Conservation (phyloP, 2,113 vertebrate species). For the Nymphicus hollandicus region DNA sequence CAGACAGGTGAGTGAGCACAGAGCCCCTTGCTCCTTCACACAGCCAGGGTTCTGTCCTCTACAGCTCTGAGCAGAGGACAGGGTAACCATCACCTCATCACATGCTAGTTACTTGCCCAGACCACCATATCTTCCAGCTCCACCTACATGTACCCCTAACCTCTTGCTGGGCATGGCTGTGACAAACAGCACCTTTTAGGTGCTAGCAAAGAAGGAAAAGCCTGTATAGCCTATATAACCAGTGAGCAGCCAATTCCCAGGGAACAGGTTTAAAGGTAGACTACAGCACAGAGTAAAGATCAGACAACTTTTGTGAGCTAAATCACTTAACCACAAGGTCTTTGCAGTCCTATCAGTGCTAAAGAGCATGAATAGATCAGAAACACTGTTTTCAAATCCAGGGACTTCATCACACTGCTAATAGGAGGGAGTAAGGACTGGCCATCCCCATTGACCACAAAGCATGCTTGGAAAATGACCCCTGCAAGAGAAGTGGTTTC, state of each 20-base stretch:
- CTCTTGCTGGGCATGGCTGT: background rate
- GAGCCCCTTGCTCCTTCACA: background rate
- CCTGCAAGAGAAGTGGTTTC: background rate
- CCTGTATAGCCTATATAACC: background rate
- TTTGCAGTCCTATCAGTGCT: background rate
- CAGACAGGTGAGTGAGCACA: background rate
- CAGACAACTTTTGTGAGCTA: background rate
- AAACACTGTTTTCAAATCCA: background rate
- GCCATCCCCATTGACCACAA: background rate
- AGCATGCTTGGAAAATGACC: background rate
- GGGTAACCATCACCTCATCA: accelerated
- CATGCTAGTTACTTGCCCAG: background rate
- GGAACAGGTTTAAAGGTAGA: background rate
- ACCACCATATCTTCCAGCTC: background rate
- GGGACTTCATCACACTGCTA: background rate
- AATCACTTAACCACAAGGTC: background rate
- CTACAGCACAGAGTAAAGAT: background rate
- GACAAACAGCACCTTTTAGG: background rate
- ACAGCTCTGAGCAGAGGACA: background rate
- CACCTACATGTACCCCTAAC: background rate
- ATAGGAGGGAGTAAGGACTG: background rate
- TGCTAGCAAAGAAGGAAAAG: background rate
- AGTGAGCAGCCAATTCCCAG: background rate
- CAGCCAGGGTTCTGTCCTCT: background rate
- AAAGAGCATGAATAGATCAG: background rate